phyloP scores from a whole-genome alignment of 2,797 vertebrate species.

The Ispidina lecontei region DNA sequence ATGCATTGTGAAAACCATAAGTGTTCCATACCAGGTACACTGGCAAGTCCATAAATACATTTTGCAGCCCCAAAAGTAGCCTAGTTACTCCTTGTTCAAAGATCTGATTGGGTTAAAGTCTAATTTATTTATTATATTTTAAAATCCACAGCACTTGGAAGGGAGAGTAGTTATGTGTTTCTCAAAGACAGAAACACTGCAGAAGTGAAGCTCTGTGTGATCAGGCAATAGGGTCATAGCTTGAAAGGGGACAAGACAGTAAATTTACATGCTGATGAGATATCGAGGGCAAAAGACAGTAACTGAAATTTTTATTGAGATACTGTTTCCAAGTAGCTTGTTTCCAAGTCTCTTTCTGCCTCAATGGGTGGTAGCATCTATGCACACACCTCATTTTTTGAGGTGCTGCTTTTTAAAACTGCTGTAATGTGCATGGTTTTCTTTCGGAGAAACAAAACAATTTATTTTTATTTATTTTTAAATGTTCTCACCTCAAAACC shows the following conservation, averaged over 20 bases:
- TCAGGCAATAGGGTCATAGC: not conserved
- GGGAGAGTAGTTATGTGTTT: not conserved
- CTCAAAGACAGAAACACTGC: not conserved
- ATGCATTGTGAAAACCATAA: not conserved
- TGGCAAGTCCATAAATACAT: not conserved
- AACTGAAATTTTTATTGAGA: not conserved
- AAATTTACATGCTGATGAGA: not conserved
- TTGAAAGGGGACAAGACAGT: not conserved
- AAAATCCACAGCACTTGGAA: not conserved
- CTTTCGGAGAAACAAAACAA: not conserved
- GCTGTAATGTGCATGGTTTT: not conserved
- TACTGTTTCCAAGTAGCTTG: not conserved
- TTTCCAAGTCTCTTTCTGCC: not conserved
- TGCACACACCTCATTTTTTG: not conserved
- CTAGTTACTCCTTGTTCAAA: not conserved
- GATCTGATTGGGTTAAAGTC: not conserved
- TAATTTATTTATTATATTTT: not conserved
- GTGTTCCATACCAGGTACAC: not conserved
- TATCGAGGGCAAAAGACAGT: not conserved
- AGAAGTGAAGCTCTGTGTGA: not conserved
- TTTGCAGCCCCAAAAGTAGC: not conserved
- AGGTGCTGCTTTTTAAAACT: not conserved
- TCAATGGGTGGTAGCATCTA: not conserved
- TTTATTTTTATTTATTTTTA: not conserved
- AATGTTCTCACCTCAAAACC: not conserved